Conservation (phyloP, 1,140 invertebrate genomes). For the Drosophila busckii region DNA sequence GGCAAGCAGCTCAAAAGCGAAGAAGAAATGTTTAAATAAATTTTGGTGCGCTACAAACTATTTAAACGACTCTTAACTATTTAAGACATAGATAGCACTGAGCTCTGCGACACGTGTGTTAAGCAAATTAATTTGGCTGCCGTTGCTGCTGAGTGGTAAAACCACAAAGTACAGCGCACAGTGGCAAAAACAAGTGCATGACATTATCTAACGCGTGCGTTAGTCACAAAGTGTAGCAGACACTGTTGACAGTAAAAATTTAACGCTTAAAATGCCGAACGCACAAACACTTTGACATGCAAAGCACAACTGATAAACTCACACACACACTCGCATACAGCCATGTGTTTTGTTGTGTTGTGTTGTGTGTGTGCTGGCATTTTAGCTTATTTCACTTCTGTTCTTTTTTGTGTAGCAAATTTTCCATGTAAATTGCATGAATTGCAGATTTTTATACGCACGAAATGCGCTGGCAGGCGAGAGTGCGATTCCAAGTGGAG, state of each 20-base stretch:
- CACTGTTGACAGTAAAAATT: conserved; percentile 70
- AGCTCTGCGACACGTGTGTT: no score
- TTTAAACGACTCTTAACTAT: no score
- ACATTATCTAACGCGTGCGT: conserved; percentile 23
- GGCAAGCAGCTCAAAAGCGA: no score
- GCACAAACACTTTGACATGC: conserved; percentile 75
- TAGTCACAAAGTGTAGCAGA: conserved; percentile 3
- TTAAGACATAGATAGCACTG: conserved; percentile 49
- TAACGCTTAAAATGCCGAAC: conserved; percentile 74
- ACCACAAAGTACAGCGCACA: conserved; percentile 16
- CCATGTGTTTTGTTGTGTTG: conserved; percentile 8
- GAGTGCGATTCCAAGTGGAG: conserved; percentile 15
- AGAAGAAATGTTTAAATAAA: no score
- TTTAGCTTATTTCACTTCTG: conserved; percentile 10
- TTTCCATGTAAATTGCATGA: conserved; percentile 77
- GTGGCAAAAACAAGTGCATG: conserved; percentile 8
- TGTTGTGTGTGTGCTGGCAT: conserved; percentile 15
- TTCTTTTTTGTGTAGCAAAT: conserved; percentile 60
- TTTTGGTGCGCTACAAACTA: no score
- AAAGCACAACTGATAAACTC: conserved; percentile 47
- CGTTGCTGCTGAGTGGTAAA: not conserved
- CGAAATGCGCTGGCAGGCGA: conserved; percentile 61
- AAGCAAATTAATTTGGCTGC: conserved; percentile 59
- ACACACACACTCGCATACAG: conserved; percentile 13
- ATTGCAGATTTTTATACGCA: conserved; percentile 75